Conservation (phyloP, 2,888 invertebrate species). For the Tigriopus californicus region DNA sequence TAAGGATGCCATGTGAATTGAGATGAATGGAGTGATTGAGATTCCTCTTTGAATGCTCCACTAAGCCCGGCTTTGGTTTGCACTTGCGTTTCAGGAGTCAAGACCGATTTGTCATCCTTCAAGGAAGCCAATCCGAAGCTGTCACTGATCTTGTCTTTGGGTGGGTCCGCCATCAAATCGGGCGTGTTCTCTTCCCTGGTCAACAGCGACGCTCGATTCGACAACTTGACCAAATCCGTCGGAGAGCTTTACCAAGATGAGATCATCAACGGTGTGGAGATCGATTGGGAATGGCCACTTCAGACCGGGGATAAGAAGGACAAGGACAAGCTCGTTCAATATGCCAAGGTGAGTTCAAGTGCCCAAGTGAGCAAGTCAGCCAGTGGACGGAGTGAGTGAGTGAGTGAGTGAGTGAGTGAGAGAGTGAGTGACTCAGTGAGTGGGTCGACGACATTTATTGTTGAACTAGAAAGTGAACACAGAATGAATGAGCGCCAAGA, state of each 20-base stretch:
- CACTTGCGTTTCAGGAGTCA: no score
- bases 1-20: no score
- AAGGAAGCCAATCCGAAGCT: constrained; percentile 17
- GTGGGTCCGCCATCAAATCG: constrained; percentile 16
- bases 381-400: no score
- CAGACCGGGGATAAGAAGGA: constrained; percentile 17
- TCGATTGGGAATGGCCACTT: constrained; percentile 20
- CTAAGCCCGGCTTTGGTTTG: no score
- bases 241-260: constrained; percentile 13
- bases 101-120: constrained; percentile 7
- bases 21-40: no score
- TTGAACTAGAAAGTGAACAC: no score
- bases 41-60: no score
- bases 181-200: constrained; percentile 16
- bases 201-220: constrained; percentile 15
- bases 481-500: no score
- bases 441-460: no score
- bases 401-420: no score
- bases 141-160: constrained; percentile 17
- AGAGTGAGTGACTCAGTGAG: no score
- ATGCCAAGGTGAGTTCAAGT: constrained; percentile 20
- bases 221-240: constrained; percentile 18
- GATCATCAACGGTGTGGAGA: constrained; percentile 19
- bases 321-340: constrained; percentile 17
- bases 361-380: no score